Conservation (phyloP, 2,888 invertebrate species). For the Agelastica alni region DNA sequence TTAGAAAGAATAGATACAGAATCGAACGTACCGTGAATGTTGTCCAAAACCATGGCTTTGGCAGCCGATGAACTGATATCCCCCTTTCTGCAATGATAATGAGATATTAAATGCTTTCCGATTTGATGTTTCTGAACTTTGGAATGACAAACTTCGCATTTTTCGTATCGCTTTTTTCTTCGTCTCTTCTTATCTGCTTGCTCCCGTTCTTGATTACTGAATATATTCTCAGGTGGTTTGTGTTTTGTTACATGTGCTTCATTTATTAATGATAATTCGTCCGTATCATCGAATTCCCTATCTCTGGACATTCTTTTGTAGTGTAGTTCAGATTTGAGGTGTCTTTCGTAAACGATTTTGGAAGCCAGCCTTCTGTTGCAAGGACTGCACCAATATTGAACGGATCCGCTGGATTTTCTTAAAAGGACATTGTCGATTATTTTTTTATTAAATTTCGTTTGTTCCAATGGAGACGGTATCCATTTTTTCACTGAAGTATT, state of each 20-base stretch:
- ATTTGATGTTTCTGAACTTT: slow-evolving; percentile 70
- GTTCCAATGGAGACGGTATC: slow-evolving; percentile 61
- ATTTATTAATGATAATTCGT: slow-evolving; percentile 34
- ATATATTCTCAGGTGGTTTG: slow-evolving; percentile 34
- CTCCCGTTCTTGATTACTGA: slow-evolving; percentile 28
- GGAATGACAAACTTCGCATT: slow-evolving; percentile 74
- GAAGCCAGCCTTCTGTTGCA: slow-evolving; percentile 78
- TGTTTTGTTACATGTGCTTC: slow-evolving; percentile 38
- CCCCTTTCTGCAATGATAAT: slow-evolving; percentile 80
- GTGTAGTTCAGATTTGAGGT: slow-evolving; percentile 76
- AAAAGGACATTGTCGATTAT: slow-evolving; percentile 47
- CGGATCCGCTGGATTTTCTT: slow-evolving; percentile 54
- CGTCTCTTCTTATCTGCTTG: slow-evolving; percentile 52
- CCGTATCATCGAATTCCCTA: slow-evolving; percentile 65
- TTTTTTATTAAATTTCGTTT: slow-evolving; percentile 28
- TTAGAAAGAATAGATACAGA: no score
- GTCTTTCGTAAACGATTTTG: slow-evolving; percentile 74
- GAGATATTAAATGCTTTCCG: slow-evolving; percentile 85
- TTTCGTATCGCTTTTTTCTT: slow-evolving; percentile 64
- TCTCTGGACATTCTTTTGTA: slow-evolving; percentile 68
- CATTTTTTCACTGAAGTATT: slow-evolving; percentile 77
- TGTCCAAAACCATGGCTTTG: slow-evolving; percentile 70
- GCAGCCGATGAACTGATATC: slow-evolving; percentile 63
- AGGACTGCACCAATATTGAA: slow-evolving; percentile 79
- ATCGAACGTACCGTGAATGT: slow-evolving; percentile 69